Base-by-base conservation (phyloP, 2,797 vertebrate species). In the Megalops cyprinoides region DNA sequence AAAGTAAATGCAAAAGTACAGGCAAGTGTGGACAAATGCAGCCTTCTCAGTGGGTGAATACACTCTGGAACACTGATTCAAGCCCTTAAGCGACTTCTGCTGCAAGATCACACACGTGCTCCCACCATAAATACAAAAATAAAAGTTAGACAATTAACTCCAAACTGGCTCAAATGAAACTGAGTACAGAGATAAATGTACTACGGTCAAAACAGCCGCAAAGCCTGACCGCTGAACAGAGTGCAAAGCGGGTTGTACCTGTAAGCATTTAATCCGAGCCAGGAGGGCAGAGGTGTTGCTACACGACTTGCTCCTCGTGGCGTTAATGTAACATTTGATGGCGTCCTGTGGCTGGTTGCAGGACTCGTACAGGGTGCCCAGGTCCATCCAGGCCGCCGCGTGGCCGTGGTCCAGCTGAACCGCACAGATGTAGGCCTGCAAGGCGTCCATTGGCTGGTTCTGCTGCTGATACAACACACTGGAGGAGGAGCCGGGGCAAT, bases 301-400 rank as follows among this genome's bases (percentile, higher is more conserved):
- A 94, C 98, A 99, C 90, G 96, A 95, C 94, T 97, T 97, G 96
- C 98, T 98, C 94, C 97, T 96, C 51, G 97, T 97, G 91, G 98
- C 98, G 88, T 99, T 99, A 95, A 99, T 95, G 94, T 99, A 99
- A 94, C 98, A 99, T 96, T 99, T 99, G 95, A 99, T 97, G 87
- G 98, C 97, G 91, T 99, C 98, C 87, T 99, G 97, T 88, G 96
- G 96, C 94, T 99, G 98, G 88, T 97, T 97, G 87, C 98, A 99
- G 91, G 98, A 98, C 91, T 99, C 98, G 83, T 99, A 99, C 48
- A 99, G 96, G 37, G 97, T 99, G 89, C 98, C 98, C 92, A 99
- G 94, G 94, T 99, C 98, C 97, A 99, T 99, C 98, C 98, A 99
- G 91, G 98, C 98, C 60, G 98, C 98, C 73, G 97, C 95, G 93